These are phyloP conservation scores for Chloroclystis v-ata DNA, from an alignment of 2,888 invertebrate genomes.

Conservation along the genomic window DNA sequence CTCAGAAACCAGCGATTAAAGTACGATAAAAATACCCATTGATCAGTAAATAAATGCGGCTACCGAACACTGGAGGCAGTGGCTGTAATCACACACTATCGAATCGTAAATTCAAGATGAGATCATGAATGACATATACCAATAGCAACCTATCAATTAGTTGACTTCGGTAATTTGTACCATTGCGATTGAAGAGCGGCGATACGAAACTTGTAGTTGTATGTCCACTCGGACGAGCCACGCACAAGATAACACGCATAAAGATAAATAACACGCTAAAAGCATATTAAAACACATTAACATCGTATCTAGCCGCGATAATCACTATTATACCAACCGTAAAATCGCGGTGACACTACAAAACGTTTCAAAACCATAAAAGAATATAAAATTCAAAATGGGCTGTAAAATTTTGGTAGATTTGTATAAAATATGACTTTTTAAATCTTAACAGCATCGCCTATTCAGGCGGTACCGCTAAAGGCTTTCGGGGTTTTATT, in stretches of 20 bases:
- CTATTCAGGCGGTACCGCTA: slow-evolving; percentile 49
- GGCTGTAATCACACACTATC: slow-evolving; percentile 30
- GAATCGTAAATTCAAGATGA: slow-evolving; percentile 27
- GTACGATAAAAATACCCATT: slow-evolving; percentile 28
- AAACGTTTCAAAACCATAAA: slow-evolving; percentile 36
- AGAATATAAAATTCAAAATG: slow-evolving; percentile 51
- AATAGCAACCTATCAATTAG: slow-evolving; percentile 29
- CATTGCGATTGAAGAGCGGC: not conserved
- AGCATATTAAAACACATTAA: slow-evolving; percentile 46
- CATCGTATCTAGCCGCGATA: slow-evolving; percentile 41
- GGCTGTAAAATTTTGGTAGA: slow-evolving; percentile 56
- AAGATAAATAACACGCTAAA: slow-evolving; percentile 37
- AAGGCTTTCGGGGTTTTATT: slow-evolving; percentile 56
- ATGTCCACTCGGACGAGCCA: slow-evolving; percentile 11
- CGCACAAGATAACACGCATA: slow-evolving; percentile 15
- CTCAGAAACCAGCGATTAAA: slow-evolving; percentile 24
- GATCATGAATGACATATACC: slow-evolving; percentile 30
- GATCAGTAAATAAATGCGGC: slow-evolving; percentile 28
- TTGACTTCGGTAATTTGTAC: slow-evolving; percentile 20
- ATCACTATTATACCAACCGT: slow-evolving; percentile 52
- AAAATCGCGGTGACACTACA: slow-evolving; percentile 62
- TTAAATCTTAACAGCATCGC: slow-evolving; percentile 51
- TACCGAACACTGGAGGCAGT: slow-evolving; percentile 31
- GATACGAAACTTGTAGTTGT: slow-evolving; percentile 14
- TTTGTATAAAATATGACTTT: slow-evolving; percentile 63